Conservation (phyloP, 2,113 vertebrate species). For the Lepidothrix coronata region DNA sequence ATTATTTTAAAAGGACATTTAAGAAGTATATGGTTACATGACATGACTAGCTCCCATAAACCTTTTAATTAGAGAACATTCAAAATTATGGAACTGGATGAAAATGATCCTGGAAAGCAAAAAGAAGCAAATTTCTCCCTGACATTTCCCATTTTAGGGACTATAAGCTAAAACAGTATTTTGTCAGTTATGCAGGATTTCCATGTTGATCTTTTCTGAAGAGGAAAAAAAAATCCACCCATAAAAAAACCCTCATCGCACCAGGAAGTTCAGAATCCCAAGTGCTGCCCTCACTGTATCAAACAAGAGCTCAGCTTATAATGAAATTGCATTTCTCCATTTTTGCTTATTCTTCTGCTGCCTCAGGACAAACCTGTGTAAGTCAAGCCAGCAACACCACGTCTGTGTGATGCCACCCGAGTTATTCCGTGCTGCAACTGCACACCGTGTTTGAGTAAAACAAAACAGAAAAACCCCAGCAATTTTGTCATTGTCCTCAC, state of each 20-base stretch:
- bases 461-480: not conserved
- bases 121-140: not conserved
- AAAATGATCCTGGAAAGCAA: not conserved
- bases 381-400: not conserved
- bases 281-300: not conserved
- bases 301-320: not conserved
- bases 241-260: not conserved
- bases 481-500: not conserved
- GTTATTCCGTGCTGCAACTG: not conserved
- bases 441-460: not conserved
- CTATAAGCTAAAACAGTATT: not conserved
- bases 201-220: not conserved
- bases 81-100: not conserved
- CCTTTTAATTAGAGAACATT: not conserved
- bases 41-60: not conserved
- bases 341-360: not conserved
- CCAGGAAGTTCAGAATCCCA: not conserved
- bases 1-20: not conserved
- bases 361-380: not conserved
- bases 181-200: not conserved
- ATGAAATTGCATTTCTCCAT: not conserved
- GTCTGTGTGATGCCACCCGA: not conserved
- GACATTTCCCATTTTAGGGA: accelerated
- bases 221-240: accelerated
- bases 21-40: not conserved